phyloP scores from a whole-genome alignment of 2,797 vertebrate genomes.

The Sebastolobus altivelis region DNA sequence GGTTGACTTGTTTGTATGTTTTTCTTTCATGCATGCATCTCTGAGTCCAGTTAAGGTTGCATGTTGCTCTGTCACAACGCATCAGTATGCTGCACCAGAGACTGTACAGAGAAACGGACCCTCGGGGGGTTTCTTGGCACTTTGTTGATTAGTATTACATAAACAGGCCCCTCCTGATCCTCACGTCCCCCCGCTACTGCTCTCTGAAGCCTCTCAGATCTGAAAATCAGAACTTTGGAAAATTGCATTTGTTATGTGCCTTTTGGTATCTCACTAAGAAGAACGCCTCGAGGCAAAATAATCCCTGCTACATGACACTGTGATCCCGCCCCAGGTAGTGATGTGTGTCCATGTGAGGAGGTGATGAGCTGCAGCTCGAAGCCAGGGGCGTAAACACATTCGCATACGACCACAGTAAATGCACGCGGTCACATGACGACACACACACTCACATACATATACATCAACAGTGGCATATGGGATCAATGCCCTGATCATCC shows the following conservation, averaged over 20 bases:
- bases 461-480: not conserved
- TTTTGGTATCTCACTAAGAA: conserved; percentile 13
- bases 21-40: not conserved
- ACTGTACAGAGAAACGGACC: conserved; percentile 3
- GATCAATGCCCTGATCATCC: not conserved
- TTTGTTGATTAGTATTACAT: conserved; percentile 50
- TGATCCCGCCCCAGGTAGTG: conserved; percentile 34
- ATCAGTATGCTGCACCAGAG: conserved; percentile 50
- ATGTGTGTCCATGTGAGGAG: conserved; percentile 41
- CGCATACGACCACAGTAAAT: conserved; percentile 30
- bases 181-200: not conserved
- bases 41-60: not conserved
- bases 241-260: conserved; percentile 26
- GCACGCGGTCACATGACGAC: not conserved
- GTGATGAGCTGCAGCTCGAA: conserved; percentile 44
- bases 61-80: conserved; percentile 23
- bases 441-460: conserved; percentile 5
- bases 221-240: conserved; percentile 36
- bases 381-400: conserved; percentile 51
- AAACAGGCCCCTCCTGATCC: conserved; percentile 47
- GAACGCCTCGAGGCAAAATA: conserved; percentile 13
- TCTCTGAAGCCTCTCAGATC: conserved; percentile 22
- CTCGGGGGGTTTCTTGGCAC: conserved; percentile 49
- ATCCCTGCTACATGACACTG: conserved; percentile 31
- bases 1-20: not conserved